These are phyloP conservation scores for Umimayanthus chanpuru DNA, from an alignment of 92 coral and sea anemone species.

Conservation along the genomic window DNA sequence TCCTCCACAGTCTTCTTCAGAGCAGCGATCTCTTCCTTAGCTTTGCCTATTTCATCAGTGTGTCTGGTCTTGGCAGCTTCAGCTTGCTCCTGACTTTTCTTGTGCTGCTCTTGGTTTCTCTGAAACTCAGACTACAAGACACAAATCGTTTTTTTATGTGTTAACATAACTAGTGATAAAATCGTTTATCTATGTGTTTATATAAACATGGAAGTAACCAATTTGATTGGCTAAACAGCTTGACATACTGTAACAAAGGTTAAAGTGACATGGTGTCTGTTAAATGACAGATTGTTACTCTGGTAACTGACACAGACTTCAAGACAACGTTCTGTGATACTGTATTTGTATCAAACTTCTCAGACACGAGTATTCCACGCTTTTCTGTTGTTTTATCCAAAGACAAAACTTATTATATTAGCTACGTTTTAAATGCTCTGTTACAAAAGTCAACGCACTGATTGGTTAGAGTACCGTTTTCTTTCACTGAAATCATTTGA, in stretches of 20 bases:
- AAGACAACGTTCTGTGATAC: too few relatives aligned
- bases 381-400: too few relatives aligned
- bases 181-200: not conserved
- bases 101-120: constrained; percentile 24
- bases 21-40: constrained; percentile 65
- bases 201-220: not conserved
- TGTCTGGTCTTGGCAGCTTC: constrained; percentile 69
- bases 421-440: too few relatives aligned
- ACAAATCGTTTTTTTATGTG: not conserved
- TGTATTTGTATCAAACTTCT: too few relatives aligned
- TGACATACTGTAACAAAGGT: not conserved
- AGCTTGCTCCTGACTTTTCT: constrained; percentile 54
- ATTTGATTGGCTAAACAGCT: not conserved
- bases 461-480: too few relatives aligned
- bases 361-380: too few relatives aligned
- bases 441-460: too few relatives aligned
- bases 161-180: not conserved
- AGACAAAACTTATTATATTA: too few relatives aligned
- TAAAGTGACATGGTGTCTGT: not conserved
- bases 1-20: constrained; percentile 70
- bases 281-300: too few relatives aligned
- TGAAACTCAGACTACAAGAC: constrained; percentile 27
- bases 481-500: too few relatives aligned
- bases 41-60: constrained; percentile 51
- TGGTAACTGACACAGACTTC: too few relatives aligned